Conservation (phyloP, 2,797 vertebrate species). For the Tokudaia muenninki region DNA sequence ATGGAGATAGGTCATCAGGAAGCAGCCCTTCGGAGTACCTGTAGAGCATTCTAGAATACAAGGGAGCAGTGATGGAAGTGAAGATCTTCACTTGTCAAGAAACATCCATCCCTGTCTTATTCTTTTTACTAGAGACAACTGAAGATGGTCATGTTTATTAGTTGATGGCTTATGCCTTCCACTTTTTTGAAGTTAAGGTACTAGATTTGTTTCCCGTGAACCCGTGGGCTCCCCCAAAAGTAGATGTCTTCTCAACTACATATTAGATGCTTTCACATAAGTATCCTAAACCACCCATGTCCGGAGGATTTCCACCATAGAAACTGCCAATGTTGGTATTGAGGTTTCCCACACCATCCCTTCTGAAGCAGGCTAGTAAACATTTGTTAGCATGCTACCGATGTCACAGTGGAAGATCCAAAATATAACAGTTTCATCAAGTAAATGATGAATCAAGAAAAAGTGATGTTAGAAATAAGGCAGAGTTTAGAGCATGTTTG, state of each 20-base stretch:
- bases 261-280: neutral
- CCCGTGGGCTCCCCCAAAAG: neutral
- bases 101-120: neutral
- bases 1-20: neutral
- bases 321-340: neutral
- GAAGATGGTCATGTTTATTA: neutral
- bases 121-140: conserved; percentile 40
- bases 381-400: neutral
- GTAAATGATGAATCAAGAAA: neutral
- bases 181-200: neutral
- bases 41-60: neutral
- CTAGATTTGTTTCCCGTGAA: neutral
- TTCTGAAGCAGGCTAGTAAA: neutral
- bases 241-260: neutral
- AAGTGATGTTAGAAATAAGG: neutral
- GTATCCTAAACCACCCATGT: neutral
- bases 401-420: neutral
- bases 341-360: neutral
- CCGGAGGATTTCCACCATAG: neutral
- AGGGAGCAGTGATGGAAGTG: no score
- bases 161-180: neutral
- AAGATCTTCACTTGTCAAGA: neutral
- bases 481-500: neutral
- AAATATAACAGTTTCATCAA: neutral
- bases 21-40: neutral